Percentiles rank a stretch among this genome's conserved stretches.
Conservation (phyloP, 1,140 invertebrate genomes). For the Drosophila kurseongensis region DNA sequence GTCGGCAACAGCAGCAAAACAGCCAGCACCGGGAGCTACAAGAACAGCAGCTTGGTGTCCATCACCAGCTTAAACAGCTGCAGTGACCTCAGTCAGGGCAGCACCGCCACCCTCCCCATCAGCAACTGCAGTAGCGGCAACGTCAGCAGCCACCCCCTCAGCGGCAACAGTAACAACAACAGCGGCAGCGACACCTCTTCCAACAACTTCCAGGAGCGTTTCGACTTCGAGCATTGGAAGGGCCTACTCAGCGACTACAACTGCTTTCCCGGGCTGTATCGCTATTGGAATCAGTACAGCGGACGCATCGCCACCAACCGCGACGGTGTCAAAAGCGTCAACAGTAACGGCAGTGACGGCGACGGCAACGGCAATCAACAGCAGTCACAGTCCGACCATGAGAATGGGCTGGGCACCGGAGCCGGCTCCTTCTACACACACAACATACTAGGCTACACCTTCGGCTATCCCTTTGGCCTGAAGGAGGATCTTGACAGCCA, state of each 20-base stretch:
- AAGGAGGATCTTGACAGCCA: slow-evolving; percentile 56
- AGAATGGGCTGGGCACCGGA: slow-evolving; percentile 54
- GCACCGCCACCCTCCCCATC: slow-evolving; percentile 56
- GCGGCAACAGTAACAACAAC: slow-evolving; percentile 24
- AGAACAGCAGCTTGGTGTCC: slow-evolving; percentile 67
- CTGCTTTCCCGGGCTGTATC: slow-evolving; percentile 77
- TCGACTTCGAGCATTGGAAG: slow-evolving; percentile 79
- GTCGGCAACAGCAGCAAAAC: slow-evolving; percentile 22
- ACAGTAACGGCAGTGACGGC: slow-evolving; percentile 10
- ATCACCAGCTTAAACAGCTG: slow-evolving; percentile 71
- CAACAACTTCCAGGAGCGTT: slow-evolving; percentile 78
- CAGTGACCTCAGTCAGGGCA: slow-evolving; percentile 57
- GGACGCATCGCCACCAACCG: slow-evolving; percentile 20
- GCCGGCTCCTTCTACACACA: slow-evolving; percentile 75
- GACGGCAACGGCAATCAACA: slow-evolving; percentile 13
- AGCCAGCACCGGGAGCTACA: slow-evolving; percentile 39
- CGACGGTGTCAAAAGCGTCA: slow-evolving; percentile 1
- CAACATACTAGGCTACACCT: slow-evolving; percentile 83
- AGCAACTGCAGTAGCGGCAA: slow-evolving; percentile 25
- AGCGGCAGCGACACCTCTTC: slow-evolving; percentile 74
- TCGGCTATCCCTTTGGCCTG: slow-evolving; percentile 72
- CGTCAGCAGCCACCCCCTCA: not conserved
- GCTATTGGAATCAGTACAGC: slow-evolving; percentile 74
- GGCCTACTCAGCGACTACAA: slow-evolving; percentile 74
- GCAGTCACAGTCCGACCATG: slow-evolving; percentile 45